These are phyloP conservation scores for Cryptomyrus ogoouensis DNA, from an alignment of 2,113 vertebrate species.

Conservation along the genomic window DNA sequence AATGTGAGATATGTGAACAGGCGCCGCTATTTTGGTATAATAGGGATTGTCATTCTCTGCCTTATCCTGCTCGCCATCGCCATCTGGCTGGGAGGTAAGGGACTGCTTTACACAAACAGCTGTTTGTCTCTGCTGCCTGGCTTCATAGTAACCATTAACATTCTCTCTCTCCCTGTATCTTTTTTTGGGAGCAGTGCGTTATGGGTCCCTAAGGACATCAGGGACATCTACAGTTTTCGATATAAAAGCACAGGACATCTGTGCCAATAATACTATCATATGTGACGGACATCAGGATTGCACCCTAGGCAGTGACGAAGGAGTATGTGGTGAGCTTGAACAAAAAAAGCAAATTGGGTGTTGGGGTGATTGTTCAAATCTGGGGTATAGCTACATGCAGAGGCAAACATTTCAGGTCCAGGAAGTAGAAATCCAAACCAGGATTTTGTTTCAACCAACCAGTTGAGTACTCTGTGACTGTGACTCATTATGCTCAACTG, in stretches of 20 bases:
- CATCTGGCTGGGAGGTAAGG: slow-evolving; percentile 61
- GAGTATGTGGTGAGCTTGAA: slow-evolving; percentile 51
- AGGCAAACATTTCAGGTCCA: no score
- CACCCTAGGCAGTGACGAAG: slow-evolving; percentile 46
- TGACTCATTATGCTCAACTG: no score
- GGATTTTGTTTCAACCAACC: no score
- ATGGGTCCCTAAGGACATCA: slow-evolving; percentile 22
- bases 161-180: not conserved
- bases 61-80: slow-evolving; percentile 42
- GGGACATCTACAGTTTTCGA: not conserved
- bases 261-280: slow-evolving; percentile 38
- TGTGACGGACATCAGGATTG: slow-evolving; percentile 52
- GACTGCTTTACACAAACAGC: not conserved
- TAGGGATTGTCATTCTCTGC: slow-evolving; percentile 35
- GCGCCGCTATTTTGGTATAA: slow-evolving; percentile 32
- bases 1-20: slow-evolving; percentile 31
- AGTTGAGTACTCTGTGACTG: no score
- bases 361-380: not conserved
- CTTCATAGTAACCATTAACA: not conserved
- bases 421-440: no score
- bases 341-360: not conserved
- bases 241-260: slow-evolving; percentile 34
- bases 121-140: not conserved
- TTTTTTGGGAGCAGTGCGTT: slow-evolving; percentile 42
- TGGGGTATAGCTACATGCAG: not conserved